Conservation (phyloP, 2,797 vertebrate species). For the Sebastes trivittatus region DNA sequence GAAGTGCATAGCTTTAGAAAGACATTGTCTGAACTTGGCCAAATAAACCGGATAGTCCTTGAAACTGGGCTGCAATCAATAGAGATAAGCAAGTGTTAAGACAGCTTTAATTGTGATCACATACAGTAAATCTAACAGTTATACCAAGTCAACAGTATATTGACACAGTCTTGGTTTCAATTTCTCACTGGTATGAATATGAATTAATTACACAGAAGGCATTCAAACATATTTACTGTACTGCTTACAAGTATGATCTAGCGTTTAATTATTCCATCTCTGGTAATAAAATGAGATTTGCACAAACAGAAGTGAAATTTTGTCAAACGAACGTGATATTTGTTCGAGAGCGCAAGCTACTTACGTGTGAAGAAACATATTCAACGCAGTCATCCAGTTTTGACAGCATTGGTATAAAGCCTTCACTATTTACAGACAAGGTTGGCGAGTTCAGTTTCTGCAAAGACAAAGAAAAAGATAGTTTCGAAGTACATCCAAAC, state of each 20-base stretch:
- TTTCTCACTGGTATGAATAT: neutral
- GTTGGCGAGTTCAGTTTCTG: slow-evolving; percentile 98
- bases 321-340: no score
- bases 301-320: neutral
- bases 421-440: slow-evolving; percentile 95
- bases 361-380: slow-evolving; percentile 96
- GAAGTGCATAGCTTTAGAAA: slow-evolving; percentile 97
- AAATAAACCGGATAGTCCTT: slow-evolving; percentile 96
- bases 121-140: neutral
- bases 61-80: slow-evolving; percentile 89
- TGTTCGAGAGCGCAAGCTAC: slow-evolving; percentile 52
- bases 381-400: slow-evolving; percentile 97
- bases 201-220: neutral
- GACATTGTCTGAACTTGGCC: slow-evolving; percentile 95
- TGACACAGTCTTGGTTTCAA: neutral
- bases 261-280: neutral
- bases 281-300: neutral
- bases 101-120: neutral
- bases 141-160: neutral
- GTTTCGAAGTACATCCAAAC: neutral
- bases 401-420: slow-evolving; percentile 96
- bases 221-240: neutral
- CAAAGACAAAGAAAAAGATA: slow-evolving; percentile 41
- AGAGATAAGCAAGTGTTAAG: slow-evolving; percentile 48
- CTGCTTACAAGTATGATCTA: neutral